A percentile compares a stretch with the other conserved stretches of the same genome.
Evolutionary conservation across 2,888 invertebrate genomes (phyloP).

Genomic region (Silvanus unidentatus): DNA sequence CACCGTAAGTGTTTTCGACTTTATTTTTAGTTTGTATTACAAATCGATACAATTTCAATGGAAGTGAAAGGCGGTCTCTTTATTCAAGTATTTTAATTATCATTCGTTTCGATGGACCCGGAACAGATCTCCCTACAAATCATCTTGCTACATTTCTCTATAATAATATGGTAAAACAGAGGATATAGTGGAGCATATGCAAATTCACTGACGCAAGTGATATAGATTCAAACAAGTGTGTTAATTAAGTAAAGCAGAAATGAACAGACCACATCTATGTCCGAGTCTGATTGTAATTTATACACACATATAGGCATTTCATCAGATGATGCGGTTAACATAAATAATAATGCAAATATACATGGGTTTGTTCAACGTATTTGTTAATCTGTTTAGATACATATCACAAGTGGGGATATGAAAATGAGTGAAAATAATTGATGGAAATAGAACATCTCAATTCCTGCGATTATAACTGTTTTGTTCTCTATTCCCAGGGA

Average conservation of each 20-base stretch:
- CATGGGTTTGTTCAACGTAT: too few species aligned
- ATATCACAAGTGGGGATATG: too few species aligned
- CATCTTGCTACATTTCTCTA: background rate
- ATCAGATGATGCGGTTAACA: conserved; percentile 17
- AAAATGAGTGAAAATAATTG: too few species aligned
- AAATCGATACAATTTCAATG: background rate
- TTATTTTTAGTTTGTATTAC: background rate
- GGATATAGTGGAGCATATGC: conserved; percentile 1
- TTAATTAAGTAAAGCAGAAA: conserved; percentile 1
- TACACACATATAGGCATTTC: background rate
- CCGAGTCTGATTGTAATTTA: background rate
- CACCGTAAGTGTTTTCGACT: conserved; percentile 77
- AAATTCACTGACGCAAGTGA: conserved; percentile 1
- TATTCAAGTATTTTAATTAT: too few species aligned
- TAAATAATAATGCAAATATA: too few species aligned
- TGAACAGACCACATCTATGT: background rate
- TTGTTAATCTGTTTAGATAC: too few species aligned
- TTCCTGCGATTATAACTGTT: conserved; percentile 1
- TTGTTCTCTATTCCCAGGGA: background rate
- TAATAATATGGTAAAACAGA: background rate
- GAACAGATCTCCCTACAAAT: too few species aligned
- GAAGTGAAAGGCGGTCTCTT: background rate
- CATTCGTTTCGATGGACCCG: too few species aligned
- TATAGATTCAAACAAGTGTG: conserved; percentile 3
- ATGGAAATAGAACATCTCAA: too few species aligned